Base-by-base conservation (phyloP, 2,888 invertebrate genomes). In the Drosophila dives region DNA sequence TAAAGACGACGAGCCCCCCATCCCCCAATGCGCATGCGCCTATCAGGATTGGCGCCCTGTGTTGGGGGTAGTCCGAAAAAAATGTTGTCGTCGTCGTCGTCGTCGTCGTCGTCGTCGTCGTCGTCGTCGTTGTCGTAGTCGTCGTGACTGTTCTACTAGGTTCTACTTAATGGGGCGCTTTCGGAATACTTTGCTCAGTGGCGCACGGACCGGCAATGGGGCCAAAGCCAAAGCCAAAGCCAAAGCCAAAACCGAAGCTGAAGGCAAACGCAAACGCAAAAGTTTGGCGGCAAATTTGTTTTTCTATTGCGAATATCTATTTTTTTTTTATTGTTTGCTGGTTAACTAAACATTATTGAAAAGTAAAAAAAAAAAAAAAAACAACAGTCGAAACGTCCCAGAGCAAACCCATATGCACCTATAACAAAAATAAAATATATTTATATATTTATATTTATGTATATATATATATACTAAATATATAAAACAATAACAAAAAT, bases 151-250 rank as follows among this genome's bases (percentile, higher is more conserved):
- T 69, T 42, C 68, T 68, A 68, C 68, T 55, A 59, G 51, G 68
- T 48, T 51, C 80, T 82, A 86, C 85, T 83, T 86, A 86, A 86
- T 67, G 71, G 34, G 53, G 29, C 63, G 77, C 81, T 81, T 90
- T 90, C 87, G 89, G 90, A 89, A 73, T 84, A 75, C 75, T 48
- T 55, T 33, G 63, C 62, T 86, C 83, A 89, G 86, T 87, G 89
- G 75, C 76, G 61, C 77, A 75, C 79, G 72, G 79, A 69, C 79
- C 69, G 77, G 77, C 78, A 59, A 69, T 79, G 83, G 71, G 72
- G 75, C 74, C 79, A 60, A 79, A 61, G 66, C 58, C 80, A 55
- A 20, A 42, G 53, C 45, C 15, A 50, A 60, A 10, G 38, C 20
- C 7, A 26, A 36, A 23, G 8, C 26, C 33, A 38, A 32, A 50